Evolutionary conservation across 1,140 invertebrate species (phyloP).

Genomic region (Heliconius melpomene): DNA sequence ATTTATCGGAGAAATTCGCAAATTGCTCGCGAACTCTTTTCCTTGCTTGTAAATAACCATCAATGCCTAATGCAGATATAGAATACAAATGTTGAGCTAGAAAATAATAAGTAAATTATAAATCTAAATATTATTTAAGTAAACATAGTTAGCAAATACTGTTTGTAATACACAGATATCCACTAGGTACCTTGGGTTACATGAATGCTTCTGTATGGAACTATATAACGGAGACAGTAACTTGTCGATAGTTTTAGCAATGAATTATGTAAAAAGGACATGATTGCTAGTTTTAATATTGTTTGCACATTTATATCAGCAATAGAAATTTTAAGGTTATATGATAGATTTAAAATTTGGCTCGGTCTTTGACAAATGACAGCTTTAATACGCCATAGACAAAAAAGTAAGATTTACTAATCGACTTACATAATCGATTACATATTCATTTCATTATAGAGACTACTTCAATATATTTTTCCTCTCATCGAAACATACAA

Average conservation of each 20-base stretch:
- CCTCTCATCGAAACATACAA: too few relatives aligned
- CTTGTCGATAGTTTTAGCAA: conserved; percentile 46
- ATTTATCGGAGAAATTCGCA: conserved; percentile 84
- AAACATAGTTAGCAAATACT: background rate
- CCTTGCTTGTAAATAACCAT: conserved; percentile 81
- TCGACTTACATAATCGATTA: too few relatives aligned
- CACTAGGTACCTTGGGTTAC: conserved; percentile 45
- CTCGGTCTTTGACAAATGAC: background rate
- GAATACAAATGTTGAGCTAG: conserved; percentile 79
- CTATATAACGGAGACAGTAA: conserved; percentile 46
- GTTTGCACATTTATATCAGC: background rate
- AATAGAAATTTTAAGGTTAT: background rate
- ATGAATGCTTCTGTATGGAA: conserved; percentile 48
- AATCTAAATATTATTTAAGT: background rate
- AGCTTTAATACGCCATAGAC: background rate
- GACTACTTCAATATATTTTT: too few relatives aligned
- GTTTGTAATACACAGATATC: background rate
- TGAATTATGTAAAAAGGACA: conserved; percentile 59
- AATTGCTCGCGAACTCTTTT: conserved; percentile 79
- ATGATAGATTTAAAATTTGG: conserved; percentile 6
- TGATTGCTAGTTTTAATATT: conserved; percentile 26
- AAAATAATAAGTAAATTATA: conserved; percentile 24
- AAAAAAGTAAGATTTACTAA: background rate
- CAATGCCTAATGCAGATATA: conserved; percentile 82
- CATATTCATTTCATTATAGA: too few relatives aligned